Evolutionary conservation across 1,140 invertebrate species (phyloP).

Genomic region (Papilio aristodemus): DNA sequence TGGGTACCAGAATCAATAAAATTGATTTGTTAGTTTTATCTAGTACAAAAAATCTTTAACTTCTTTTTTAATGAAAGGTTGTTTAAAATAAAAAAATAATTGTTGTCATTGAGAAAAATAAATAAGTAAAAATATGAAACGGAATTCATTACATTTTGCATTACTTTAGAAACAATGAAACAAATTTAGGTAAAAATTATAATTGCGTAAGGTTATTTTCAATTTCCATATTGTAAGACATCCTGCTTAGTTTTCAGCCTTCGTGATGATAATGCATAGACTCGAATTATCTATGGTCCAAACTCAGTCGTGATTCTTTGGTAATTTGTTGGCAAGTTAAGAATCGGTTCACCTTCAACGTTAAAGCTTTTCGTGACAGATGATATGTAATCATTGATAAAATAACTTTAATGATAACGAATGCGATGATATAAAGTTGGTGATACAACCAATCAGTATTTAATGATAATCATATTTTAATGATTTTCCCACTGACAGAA

Average conservation of each 20-base stretch:
- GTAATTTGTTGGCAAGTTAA: slow-evolving; percentile 2
- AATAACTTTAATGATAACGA: neutral
- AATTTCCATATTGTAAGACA: neutral
- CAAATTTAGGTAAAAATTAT: neutral
- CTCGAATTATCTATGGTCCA: neutral
- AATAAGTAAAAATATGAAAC: too few relatives aligned
- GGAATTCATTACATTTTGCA: too few relatives aligned
- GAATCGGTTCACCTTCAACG: neutral
- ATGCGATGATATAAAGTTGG: neutral
- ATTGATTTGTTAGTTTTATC: neutral
- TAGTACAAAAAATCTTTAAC: too few relatives aligned
- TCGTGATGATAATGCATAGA: neutral
- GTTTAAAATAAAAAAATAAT: too few relatives aligned
- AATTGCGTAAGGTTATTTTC: neutral
- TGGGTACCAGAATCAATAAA: neutral
- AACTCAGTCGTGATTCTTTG: slow-evolving; percentile 13
- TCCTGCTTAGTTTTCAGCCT: slow-evolving; percentile 7
- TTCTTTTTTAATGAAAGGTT: too few relatives aligned
- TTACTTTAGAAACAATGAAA: too few relatives aligned
- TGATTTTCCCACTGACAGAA: too few relatives aligned
- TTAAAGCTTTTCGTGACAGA: slow-evolving; percentile 5
- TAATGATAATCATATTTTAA: neutral
- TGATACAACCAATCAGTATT: neutral
- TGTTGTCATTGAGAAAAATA: too few relatives aligned
- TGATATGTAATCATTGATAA: slow-evolving; percentile 13